phyloP scores from a whole-genome alignment of 2,888 invertebrate species.

The Hesperia comma region DNA sequence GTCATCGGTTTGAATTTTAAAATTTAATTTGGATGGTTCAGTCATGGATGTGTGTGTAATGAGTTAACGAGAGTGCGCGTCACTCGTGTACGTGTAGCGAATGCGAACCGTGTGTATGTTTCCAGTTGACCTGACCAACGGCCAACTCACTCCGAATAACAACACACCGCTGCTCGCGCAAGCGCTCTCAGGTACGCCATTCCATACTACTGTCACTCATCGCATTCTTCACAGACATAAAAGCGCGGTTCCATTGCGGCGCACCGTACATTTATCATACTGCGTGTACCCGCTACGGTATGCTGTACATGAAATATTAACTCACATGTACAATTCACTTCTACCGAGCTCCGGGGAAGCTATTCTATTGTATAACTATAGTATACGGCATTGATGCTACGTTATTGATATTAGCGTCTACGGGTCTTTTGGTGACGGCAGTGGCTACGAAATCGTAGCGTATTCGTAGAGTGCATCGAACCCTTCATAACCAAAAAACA shows the following conservation, averaged over 20 bases:
- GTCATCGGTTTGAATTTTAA: slow-evolving; percentile 21
- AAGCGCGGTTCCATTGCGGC: slow-evolving; percentile 1
- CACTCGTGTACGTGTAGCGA: slow-evolving; percentile 75
- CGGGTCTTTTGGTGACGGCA: no score
- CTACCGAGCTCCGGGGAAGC: no score
- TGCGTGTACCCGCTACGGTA: neutral
- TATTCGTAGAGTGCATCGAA: no score
- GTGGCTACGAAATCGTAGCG: no score
- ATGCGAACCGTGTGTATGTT: slow-evolving; percentile 87
- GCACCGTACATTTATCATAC: neutral
- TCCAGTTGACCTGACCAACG: slow-evolving; percentile 97
- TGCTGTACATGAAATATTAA: no score
- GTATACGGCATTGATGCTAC: neutral
- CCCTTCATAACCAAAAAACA: no score
- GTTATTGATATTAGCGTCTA: neutral
- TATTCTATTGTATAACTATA: neutral
- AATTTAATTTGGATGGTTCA: slow-evolving; percentile 67
- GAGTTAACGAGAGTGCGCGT: slow-evolving; percentile 67
- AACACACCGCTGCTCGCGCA: slow-evolving; percentile 97
- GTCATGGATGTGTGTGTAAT: slow-evolving; percentile 74
- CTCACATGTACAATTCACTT: no score
- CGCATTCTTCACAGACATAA: slow-evolving; percentile 5
- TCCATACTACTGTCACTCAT: slow-evolving; percentile 38
- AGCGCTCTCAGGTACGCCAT: slow-evolving; percentile 94
- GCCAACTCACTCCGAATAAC: slow-evolving; percentile 97